These are phyloP conservation scores for Rhagonycha fulva DNA, from an alignment of 2,888 invertebrate species.

Conservation along the genomic window DNA sequence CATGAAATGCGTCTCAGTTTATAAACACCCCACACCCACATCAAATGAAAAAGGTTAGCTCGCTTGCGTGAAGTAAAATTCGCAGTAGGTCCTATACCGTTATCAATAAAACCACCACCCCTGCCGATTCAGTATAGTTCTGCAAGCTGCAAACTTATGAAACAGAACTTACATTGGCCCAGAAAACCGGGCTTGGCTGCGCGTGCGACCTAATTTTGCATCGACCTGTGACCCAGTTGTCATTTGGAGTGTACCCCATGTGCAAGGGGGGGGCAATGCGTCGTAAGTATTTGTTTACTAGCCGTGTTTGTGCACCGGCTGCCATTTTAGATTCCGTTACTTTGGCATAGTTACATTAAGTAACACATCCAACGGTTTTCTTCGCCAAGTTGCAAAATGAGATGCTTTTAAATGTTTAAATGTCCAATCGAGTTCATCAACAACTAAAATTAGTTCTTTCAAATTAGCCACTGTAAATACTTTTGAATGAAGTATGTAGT, in stretches of 20 bases:
- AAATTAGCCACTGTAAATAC: neutral
- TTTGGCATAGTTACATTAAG: conserved; percentile 23
- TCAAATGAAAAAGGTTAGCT: neutral
- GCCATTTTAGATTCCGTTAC: conserved; percentile 18
- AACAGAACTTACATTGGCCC: conserved; percentile 33
- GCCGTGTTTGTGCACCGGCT: conserved; percentile 2
- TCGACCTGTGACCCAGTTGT: conserved; percentile 38
- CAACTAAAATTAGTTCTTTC: neutral
- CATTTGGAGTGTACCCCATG: conserved; percentile 27
- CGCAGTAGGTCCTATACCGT: neutral
- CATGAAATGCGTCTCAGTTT: neutral
- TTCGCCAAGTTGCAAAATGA: conserved; percentile 1
- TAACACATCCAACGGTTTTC: conserved; percentile 20
- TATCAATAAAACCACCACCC: conserved; percentile 2
- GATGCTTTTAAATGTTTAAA: conserved; percentile 4
- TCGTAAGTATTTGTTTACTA: conserved; percentile 20
- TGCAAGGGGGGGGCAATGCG: conserved; percentile 18
- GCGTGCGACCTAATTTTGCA: conserved; percentile 38
- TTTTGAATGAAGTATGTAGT: neutral
- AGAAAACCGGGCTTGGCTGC: conserved; percentile 37
- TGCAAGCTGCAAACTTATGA: conserved; percentile 22
- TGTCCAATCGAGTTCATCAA: neutral
- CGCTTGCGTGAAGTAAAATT: neutral
- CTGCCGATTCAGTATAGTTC: neutral
- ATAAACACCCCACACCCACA: neutral